Conservation (phyloP, 2,797 vertebrate genomes). For the Cossypha dichroa region DNA sequence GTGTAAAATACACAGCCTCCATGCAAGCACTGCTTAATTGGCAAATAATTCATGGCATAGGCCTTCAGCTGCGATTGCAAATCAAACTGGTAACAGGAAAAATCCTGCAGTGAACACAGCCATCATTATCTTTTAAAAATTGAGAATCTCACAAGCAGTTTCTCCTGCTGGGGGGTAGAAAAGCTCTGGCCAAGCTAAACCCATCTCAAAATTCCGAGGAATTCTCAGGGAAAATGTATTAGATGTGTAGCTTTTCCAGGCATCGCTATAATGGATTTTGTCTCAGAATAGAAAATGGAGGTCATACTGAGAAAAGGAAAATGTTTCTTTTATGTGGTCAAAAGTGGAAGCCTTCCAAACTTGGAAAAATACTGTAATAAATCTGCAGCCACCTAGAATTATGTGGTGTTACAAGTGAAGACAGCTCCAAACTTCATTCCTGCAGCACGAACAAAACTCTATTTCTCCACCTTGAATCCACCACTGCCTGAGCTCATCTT, state of each 20-base stretch:
- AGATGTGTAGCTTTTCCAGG: constrained; percentile 5
- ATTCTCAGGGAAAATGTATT: background rate
- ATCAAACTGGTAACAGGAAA: no score
- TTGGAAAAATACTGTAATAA: constrained; percentile 41
- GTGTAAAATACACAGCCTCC: constrained; percentile 4
- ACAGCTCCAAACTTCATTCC: constrained; percentile 38
- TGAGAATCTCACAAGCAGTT: background rate
- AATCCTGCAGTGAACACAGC: background rate
- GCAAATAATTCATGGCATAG: background rate
- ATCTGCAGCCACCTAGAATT: constrained; percentile 54
- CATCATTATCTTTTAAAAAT: background rate
- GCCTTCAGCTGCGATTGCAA: background rate
- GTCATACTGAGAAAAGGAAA: constrained; percentile 40
- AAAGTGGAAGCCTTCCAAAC: constrained; percentile 45
- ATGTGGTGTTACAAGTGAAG: constrained; percentile 56
- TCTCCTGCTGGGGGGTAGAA: background rate
- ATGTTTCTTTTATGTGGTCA: constrained; percentile 45
- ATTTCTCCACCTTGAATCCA: background rate
- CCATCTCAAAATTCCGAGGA: background rate
- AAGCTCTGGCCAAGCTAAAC: background rate
- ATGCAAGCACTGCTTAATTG: background rate
- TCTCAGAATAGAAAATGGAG: constrained; percentile 47
- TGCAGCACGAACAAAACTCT: background rate
- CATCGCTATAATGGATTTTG: constrained; percentile 23
- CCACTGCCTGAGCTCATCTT: background rate